Conservation (phyloP, 2,797 vertebrate species). For the Gymnodraco acuticeps region DNA sequence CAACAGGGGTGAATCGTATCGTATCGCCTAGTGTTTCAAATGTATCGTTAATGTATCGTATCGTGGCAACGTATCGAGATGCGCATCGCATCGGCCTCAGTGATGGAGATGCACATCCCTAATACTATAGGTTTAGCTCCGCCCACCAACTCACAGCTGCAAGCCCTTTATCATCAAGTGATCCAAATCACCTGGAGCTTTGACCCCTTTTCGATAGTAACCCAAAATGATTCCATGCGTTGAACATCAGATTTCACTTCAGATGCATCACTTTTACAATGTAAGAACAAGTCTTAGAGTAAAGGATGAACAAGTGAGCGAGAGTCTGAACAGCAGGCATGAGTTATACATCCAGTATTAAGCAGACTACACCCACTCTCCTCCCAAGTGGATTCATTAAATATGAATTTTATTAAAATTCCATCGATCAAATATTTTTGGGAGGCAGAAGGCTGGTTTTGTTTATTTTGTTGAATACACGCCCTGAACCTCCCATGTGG, state of each 20-base stretch:
- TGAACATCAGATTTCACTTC: neutral
- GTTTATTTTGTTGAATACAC: neutral
- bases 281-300: neutral
- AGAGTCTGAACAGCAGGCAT: neutral
- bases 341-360: neutral
- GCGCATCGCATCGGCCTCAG: no score
- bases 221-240: neutral
- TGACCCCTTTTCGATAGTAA: neutral
- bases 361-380: slow-evolving; percentile 34
- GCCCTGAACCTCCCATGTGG: neutral
- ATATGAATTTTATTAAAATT: slow-evolving; percentile 22
- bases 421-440: neutral
- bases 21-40: no score
- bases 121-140: slow-evolving; percentile 22
- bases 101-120: no score
- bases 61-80: no score
- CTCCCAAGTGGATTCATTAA: slow-evolving; percentile 24
- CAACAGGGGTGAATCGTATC: no score
- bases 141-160: slow-evolving; percentile 47
- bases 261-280: neutral
- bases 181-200: slow-evolving; percentile 31
- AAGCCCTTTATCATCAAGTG: slow-evolving; percentile 2
- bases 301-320: neutral
- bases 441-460: neutral
- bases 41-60: no score